Conservation (phyloP, 2,888 invertebrate species). For the Agonopterix subpropinquella region DNA sequence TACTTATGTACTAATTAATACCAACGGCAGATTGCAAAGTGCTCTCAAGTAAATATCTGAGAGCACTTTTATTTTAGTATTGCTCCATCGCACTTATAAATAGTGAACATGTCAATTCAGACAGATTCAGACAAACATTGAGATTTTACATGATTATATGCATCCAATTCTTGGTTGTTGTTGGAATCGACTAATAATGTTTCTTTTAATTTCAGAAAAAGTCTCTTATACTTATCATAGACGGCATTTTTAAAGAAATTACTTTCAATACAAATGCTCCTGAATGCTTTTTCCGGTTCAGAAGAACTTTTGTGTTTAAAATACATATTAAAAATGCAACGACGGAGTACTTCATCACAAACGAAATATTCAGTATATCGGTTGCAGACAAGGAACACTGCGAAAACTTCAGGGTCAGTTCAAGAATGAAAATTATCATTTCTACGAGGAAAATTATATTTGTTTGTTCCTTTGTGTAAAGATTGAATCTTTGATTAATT, state of each 20-base stretch:
- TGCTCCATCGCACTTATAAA: not conserved
- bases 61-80: no score
- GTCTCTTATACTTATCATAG: conserved; percentile 34
- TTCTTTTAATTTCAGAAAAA: conserved; percentile 31
- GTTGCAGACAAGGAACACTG: conserved; percentile 27
- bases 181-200: no score
- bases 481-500: no score
- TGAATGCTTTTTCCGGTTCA: conserved; percentile 32
- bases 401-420: no score
- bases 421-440: no score
- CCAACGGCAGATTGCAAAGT: no score
- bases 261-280: conserved; percentile 1
- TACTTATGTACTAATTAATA: no score
- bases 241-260: conserved; percentile 47
- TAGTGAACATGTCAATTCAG: not conserved
- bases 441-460: no score
- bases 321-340: conserved; percentile 12
- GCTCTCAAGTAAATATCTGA: no score
- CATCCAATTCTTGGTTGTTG: not conserved
- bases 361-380: conserved; percentile 43
- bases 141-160: not conserved
- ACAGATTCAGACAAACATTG: not conserved
- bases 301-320: conserved; percentile 46
- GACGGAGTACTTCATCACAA: conserved; percentile 30
- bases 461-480: no score